Evolutionary conservation across 53 echinoderm and acorn worm genomes (phyloP), one percentile per base, ranked within the genome.

Genomic region (Holothuria scabra): DNA sequence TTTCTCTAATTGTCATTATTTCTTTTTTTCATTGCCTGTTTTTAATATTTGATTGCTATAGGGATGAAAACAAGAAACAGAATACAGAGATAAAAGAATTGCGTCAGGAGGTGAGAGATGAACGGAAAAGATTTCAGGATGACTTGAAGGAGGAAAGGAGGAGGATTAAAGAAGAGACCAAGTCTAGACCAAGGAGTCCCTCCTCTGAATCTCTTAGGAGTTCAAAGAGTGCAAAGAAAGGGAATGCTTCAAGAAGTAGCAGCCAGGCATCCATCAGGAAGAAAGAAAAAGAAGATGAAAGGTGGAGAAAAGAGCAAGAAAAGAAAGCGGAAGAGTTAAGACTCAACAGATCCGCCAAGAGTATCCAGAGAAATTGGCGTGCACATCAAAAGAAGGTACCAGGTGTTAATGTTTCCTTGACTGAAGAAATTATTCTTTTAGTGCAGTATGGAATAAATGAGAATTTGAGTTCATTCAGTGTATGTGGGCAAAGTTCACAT

Each of bases 341-440:
- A 33, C 81, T 92, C 83, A 94, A 94, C 75, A 85, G 92, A 65
- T 92, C 94, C 4, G 97, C 97, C 25, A 92, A 84, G 66, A 97
- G 80, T 18, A 92, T 97, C 21, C 97, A 97, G 92, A 94, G 82
- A 81, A 90, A 90, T 74, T 97, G 97, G 97, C 88, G 92, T 34
- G 88, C 86, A 30, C 92, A 94, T 68, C 90, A 84, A 29, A 85
- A 96, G 38, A 74, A 86, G 88, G 91, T 91, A 60, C n/a, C n/a
- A n/a, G n/a, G 61, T 86, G 62, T 14, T 11, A 20, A 24, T 11
- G 22, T 46, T 59, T 3, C 11, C n/a, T n/a, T 12, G n/a, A 14
- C 24, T 63, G 46, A 5, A 19, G 29, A 20, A 44, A 11, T 32
- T 61, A 41, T 29, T 32, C 19, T 8, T 41, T 41, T 10, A 41